phyloP scores from a whole-genome alignment of 92 coral and sea anemone genomes.

The Epizoanthus illoricatus region DNA sequence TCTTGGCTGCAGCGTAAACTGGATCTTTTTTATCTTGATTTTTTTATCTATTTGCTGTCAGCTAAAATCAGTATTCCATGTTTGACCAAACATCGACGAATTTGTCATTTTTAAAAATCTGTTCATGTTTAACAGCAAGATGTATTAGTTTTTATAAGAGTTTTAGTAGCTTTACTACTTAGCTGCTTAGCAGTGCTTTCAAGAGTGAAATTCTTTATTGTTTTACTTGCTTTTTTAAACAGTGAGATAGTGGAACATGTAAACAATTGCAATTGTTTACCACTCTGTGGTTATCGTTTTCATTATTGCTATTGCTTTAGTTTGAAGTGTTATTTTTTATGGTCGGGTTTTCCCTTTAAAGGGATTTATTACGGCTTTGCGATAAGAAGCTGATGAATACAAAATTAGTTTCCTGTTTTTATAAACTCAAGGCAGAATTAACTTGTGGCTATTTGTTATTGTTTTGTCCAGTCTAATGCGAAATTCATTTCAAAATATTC shows the following conservation, averaged over 20 bases:
- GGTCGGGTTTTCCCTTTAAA: too few species aligned
- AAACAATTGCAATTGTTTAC: neutral
- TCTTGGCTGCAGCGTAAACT: neutral
- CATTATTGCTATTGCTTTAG: too few species aligned
- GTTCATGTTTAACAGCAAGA: neutral
- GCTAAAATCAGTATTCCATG: neutral
- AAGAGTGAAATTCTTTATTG: neutral
- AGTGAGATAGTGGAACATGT: neutral
- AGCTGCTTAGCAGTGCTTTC: neutral
- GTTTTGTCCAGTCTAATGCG: too few species aligned
- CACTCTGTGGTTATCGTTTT: neutral
- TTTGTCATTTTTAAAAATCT: neutral
- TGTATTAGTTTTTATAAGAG: neutral
- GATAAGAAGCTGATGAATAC: too few species aligned
- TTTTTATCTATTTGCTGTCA: neutral
- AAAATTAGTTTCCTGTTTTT: too few species aligned
- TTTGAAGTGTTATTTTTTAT: too few species aligned
- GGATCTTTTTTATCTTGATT: too few species aligned
- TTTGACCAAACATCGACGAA: too few species aligned
- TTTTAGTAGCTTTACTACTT: neutral
- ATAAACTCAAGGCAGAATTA: too few species aligned
- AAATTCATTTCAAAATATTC: too few species aligned
- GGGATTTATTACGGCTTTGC: too few species aligned
- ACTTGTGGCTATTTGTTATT: too few species aligned
- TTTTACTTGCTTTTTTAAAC: neutral